These are phyloP conservation scores for Oxyura jamaicensis DNA, from an alignment of 2,113 vertebrate species.

Conservation along the genomic window DNA sequence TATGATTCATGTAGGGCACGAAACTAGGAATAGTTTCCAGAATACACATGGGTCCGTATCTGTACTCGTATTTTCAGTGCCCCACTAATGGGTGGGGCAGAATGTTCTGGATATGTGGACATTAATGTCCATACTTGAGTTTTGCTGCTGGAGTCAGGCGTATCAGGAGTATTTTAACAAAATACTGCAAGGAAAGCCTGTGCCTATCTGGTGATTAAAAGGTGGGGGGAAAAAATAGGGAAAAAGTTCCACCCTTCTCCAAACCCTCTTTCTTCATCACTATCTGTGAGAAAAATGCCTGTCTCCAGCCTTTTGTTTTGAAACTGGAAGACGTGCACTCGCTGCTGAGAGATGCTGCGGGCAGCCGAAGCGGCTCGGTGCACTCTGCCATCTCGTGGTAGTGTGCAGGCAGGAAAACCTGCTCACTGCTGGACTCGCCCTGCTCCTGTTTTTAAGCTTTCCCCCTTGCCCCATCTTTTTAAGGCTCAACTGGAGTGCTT, in stretches of 20 bases:
- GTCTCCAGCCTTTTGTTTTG: background rate
- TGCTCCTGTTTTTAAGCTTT: background rate
- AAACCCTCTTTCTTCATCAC: background rate
- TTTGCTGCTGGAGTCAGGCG: background rate
- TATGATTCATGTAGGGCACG: background rate
- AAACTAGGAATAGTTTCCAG: background rate
- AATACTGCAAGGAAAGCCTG: background rate
- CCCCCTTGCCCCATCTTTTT: background rate
- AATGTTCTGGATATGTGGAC: background rate
- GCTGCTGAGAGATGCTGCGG: background rate
- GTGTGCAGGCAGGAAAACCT: background rate
- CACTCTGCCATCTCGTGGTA: conserved; percentile 62
- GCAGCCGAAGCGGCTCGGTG: rapidly evolving
- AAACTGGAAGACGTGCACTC: rapidly evolving
- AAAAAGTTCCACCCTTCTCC: background rate
- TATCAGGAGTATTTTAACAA: background rate
- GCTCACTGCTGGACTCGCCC: background rate
- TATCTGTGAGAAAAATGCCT: background rate
- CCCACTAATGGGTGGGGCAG: background rate
- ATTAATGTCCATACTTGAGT: background rate
- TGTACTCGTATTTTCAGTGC: background rate
- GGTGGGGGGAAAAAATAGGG: background rate
- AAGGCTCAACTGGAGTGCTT: background rate
- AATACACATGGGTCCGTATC: background rate
- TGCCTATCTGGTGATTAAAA: background rate